A percentile compares a stretch with the other conserved stretches of the same genome.
These are phyloP conservation scores for Theropithecus gelada DNA, from an alignment of 2,113 vertebrate species.

Conservation along the genomic window DNA sequence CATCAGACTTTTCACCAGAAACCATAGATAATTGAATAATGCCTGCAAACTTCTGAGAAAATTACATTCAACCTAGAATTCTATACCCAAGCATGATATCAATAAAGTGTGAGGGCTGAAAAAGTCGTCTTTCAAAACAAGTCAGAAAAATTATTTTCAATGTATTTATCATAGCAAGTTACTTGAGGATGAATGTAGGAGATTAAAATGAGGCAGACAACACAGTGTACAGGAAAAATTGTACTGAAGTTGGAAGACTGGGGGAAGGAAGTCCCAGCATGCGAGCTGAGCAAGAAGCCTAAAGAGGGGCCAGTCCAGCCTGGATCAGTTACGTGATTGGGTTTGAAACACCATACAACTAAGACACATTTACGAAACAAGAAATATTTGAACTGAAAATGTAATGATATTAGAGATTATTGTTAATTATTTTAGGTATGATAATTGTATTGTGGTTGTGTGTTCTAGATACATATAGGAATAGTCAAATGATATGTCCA, in stretches of 20 bases:
- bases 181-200: background rate
- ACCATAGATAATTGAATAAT: background rate
- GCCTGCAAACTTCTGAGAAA: background rate
- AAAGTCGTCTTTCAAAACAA: background rate
- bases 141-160: background rate
- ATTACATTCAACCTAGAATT: background rate
- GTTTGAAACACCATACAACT: background rate
- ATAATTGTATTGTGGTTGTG: background rate
- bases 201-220: slow-evolving; percentile 9
- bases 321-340: background rate
- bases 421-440: background rate
- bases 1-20: background rate
- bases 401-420: background rate
- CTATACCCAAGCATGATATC: background rate
- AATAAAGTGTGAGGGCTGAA: background rate
- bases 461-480: background rate
- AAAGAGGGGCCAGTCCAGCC: background rate
- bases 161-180: background rate
- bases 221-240: background rate
- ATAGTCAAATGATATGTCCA: background rate
- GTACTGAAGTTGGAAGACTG: background rate
- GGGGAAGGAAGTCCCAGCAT: background rate
- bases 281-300: background rate
- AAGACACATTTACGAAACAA: background rate
- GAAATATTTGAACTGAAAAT: background rate